Evolutionary conservation across 1,140 invertebrate species (phyloP).

Genomic region (Vanessa atalanta): DNA sequence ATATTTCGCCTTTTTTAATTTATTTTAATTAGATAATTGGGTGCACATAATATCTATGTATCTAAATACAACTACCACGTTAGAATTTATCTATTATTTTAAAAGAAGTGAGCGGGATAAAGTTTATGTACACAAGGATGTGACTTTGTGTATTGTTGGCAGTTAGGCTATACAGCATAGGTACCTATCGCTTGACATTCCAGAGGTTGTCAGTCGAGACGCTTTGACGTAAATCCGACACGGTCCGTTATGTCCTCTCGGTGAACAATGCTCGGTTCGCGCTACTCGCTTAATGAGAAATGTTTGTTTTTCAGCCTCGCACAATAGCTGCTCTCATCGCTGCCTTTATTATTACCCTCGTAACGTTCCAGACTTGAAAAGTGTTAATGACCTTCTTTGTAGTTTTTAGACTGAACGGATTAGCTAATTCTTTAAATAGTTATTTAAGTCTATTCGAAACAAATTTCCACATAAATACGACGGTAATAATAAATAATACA

Average conservation of each 20-base stretch:
- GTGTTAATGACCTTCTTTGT: slow-evolving; percentile 53
- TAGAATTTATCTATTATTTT: too few relatives aligned
- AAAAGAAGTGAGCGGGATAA: too few relatives aligned
- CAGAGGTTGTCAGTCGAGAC: slow-evolving; percentile 60
- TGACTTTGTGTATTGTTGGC: slow-evolving; percentile 27
- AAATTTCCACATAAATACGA: neutral
- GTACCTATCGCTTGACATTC: slow-evolving; percentile 34
- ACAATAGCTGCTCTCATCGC: slow-evolving; percentile 71
- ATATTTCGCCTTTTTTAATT: neutral
- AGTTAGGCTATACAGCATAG: slow-evolving; percentile 20
- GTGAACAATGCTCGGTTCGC: slow-evolving; percentile 73
- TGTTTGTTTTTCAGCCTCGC: slow-evolving; percentile 77
- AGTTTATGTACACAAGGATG: slow-evolving; percentile 29
- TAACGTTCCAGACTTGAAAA: slow-evolving; percentile 54
- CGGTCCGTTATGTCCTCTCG: slow-evolving; percentile 75
- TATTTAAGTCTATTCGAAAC: slow-evolving; percentile 10
- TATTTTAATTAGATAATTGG: neutral
- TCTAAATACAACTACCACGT: too few relatives aligned
- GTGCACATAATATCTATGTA: too few relatives aligned
- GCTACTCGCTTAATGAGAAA: slow-evolving; percentile 76
- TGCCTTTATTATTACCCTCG: slow-evolving; percentile 66
- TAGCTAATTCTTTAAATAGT: slow-evolving; percentile 9
- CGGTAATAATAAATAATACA: too few relatives aligned
- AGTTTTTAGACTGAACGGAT: slow-evolving; percentile 27
- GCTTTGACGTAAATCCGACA: slow-evolving; percentile 74